phyloP scores from a whole-genome alignment of 2,888 invertebrate genomes.

The Leucania comma region DNA sequence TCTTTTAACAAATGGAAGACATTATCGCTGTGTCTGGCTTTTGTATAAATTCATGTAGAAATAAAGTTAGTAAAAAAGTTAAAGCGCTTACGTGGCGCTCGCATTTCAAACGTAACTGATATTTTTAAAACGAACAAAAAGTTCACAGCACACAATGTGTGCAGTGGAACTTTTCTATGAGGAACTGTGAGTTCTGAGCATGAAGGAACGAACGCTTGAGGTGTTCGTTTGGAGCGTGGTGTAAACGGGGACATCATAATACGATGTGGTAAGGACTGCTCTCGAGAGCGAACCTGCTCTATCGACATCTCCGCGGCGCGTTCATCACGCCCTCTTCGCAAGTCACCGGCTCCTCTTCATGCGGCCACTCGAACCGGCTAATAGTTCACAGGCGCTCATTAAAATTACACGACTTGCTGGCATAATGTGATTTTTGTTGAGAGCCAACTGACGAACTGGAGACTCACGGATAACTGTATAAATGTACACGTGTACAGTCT shows the following conservation, averaged over 20 bases:
- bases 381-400: slow-evolving; percentile 70
- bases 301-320: slow-evolving; percentile 73
- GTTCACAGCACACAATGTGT: slow-evolving; percentile 70
- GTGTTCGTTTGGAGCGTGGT: slow-evolving; percentile 61
- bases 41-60: slow-evolving; percentile 87
- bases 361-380: slow-evolving; percentile 63
- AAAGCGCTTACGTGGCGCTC: slow-evolving; percentile 80
- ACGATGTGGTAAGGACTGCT: slow-evolving; percentile 61
- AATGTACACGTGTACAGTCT: background rate
- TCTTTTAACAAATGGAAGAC: slow-evolving; percentile 88
- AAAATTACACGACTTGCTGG: slow-evolving; percentile 62
- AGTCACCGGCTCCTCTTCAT: slow-evolving; percentile 74
- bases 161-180: slow-evolving; percentile 66
- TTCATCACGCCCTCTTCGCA: slow-evolving; percentile 71
- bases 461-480: background rate
- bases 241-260: slow-evolving; percentile 63
- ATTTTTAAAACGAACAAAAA: slow-evolving; percentile 78
- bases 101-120: slow-evolving; percentile 82
- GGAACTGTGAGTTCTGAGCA: slow-evolving; percentile 62
- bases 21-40: slow-evolving; percentile 87
- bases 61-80: slow-evolving; percentile 85
- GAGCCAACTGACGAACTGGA: slow-evolving; percentile 26
- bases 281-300: slow-evolving; percentile 71
- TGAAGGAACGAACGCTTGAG: slow-evolving; percentile 29
- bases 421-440: slow-evolving; percentile 53